Evolutionary conservation across 2,113 vertebrate species (phyloP).

Genomic region (Thryonomys swinderianus): DNA sequence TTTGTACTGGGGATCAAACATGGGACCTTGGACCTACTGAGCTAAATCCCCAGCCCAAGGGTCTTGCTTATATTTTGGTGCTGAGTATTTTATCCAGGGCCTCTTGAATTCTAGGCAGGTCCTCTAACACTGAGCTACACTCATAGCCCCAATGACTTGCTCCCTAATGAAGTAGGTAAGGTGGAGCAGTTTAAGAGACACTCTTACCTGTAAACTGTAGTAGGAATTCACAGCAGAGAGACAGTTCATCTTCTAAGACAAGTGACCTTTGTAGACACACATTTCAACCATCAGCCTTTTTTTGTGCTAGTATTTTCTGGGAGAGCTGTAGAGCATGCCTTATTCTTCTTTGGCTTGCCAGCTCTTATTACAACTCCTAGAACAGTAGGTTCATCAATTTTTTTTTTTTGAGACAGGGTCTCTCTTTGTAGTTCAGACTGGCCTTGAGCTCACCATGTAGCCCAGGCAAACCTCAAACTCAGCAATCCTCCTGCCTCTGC

Average conservation of each 20-base stretch:
- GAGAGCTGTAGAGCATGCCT: not conserved
- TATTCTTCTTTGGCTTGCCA: not conserved
- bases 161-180: not conserved
- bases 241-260: constrained; percentile 32
- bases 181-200: not conserved
- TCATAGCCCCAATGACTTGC: not conserved
- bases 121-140: not conserved
- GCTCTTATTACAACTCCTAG: not conserved
- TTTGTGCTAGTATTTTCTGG: constrained; percentile 37
- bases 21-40: too few species aligned
- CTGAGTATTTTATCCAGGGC: not conserved
- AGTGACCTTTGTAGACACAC: constrained; percentile 1
- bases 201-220: not conserved
- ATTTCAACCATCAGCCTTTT: constrained; percentile 8
- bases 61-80: not conserved
- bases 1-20: not conserved
- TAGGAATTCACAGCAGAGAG: not conserved
- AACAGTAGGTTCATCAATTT: not conserved
- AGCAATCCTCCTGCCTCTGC: too few species aligned
- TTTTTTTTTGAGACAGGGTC: too few species aligned
- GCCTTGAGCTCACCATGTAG: too few species aligned
- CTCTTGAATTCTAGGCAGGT: not conserved
- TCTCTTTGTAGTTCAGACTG: too few species aligned
- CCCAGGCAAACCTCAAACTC: too few species aligned
- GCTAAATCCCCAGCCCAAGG: too few species aligned